Evolutionary conservation across 1,140 invertebrate species (phyloP).

Genomic region (Drosophila punjabiensis): DNA sequence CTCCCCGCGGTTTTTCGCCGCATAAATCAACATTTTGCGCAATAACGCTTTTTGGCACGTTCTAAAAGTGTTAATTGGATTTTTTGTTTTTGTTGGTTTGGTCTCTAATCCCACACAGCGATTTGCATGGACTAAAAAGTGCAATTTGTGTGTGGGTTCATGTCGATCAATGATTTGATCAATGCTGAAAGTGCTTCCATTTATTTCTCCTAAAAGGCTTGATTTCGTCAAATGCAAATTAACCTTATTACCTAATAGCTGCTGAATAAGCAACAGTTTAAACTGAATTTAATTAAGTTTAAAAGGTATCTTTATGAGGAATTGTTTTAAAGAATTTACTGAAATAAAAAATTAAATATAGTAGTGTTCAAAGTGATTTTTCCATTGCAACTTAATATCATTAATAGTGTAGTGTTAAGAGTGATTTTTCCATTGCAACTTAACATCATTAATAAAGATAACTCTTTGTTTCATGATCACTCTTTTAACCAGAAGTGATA

Average conservation of each 20-base stretch:
- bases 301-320: not conserved
- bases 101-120: conserved; percentile 22
- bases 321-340: not conserved
- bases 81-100: conserved; percentile 14
- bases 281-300: not conserved
- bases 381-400: not conserved
- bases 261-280: not conserved
- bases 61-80: conserved; percentile 70
- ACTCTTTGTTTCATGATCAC: not conserved
- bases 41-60: conserved; percentile 66
- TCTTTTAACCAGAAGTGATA: conserved; percentile 13
- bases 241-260: conserved; percentile 28
- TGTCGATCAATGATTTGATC: conserved; percentile 48
- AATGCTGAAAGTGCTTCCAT: conserved; percentile 36
- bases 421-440: too few species aligned
- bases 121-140: conserved; percentile 20
- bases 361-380: too few species aligned
- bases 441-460: not conserved
- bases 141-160: conserved; percentile 27
- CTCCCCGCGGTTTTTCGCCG: conserved; percentile 22
- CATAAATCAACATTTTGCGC: conserved; percentile 73
- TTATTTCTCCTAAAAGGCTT: conserved; percentile 16
- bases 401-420: too few species aligned
- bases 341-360: not conserved
- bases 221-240: conserved; percentile 36